Evolutionary conservation across 2,113 vertebrate genomes (phyloP).

Genomic region (Megaleporinus macrocephalus): DNA sequence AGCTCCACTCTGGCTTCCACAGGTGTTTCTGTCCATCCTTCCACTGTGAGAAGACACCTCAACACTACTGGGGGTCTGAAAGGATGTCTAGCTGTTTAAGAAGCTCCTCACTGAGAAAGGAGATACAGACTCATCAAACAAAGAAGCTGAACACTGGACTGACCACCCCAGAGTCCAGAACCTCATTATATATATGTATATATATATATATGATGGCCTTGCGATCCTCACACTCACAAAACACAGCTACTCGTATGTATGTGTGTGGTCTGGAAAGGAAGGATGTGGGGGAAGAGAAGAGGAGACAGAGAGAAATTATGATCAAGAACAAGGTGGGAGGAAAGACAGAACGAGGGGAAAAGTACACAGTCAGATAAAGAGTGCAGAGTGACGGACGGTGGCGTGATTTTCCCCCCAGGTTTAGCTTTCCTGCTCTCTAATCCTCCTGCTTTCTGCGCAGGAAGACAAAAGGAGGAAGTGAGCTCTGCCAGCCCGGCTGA

Average conservation of each 20-base stretch:
- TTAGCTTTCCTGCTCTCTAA: slow-evolving; percentile 36
- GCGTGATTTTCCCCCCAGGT: background rate
- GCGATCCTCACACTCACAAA: too few species aligned
- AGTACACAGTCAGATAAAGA: slow-evolving; percentile 15
- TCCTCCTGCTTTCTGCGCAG: background rate
- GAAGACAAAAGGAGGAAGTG: slow-evolving; percentile 17
- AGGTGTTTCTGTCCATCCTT: too few species aligned
- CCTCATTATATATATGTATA: too few species aligned
- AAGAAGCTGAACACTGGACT: too few species aligned
- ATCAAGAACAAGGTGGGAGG: slow-evolving; percentile 28
- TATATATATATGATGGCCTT: too few species aligned
- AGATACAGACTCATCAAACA: too few species aligned
- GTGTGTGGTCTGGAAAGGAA: slow-evolving; percentile 25
- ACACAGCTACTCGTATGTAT: background rate
- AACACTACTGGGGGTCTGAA: too few species aligned
- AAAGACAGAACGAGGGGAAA: slow-evolving; percentile 13
- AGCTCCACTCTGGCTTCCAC: too few species aligned
- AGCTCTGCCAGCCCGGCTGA: background rate
- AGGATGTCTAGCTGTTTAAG: too few species aligned
- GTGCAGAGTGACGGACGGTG: slow-evolving; percentile 33
- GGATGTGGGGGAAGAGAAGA: slow-evolving; percentile 10
- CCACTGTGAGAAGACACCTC: too few species aligned
- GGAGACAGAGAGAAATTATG: slow-evolving; percentile 26
- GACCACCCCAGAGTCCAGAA: too few species aligned
- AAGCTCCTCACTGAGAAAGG: too few species aligned